Percentiles rank a stretch among this genome's conserved stretches.
Conservation (phyloP, 37 sponge, comb jelly and placozoan genomes). For the Agelas oroides region DNA sequence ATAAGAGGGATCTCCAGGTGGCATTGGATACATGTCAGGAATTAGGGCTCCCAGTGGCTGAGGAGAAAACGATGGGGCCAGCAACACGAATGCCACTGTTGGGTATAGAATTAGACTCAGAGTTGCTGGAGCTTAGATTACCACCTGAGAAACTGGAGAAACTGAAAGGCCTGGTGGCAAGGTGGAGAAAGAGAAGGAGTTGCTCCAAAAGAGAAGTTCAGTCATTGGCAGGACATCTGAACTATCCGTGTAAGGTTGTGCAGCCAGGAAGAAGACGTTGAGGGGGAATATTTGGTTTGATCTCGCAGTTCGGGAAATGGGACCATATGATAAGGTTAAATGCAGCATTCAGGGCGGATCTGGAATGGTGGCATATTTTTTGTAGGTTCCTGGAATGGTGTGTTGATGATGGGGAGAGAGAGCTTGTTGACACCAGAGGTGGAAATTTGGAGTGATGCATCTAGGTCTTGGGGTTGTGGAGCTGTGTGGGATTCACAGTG, state of each 20-base stretch:
- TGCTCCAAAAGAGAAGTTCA: too few relatives aligned
- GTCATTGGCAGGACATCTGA: too few relatives aligned
- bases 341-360: too few relatives aligned
- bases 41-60: slow-evolving; percentile 1
- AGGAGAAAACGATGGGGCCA: slow-evolving; percentile 23
- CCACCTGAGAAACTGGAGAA: too few relatives aligned
- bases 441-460: too few relatives aligned
- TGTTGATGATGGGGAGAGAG: too few relatives aligned
- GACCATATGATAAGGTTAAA: slow-evolving; percentile 30
- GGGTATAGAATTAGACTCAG: slow-evolving; percentile 25
- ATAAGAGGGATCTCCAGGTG: not conserved
- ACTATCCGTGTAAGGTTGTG: slow-evolving; percentile 18
- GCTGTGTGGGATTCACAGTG: slow-evolving; percentile 8
- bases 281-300: slow-evolving; percentile 4
- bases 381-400: too few relatives aligned
- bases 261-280: slow-evolving; percentile 5
- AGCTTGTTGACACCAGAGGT: too few relatives aligned
- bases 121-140: not conserved
- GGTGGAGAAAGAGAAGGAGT: too few relatives aligned
- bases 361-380: too few relatives aligned
- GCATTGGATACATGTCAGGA: slow-evolving; percentile 8
- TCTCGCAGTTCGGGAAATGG: not conserved
- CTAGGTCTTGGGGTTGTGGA: too few relatives aligned
- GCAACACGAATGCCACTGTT: slow-evolving; percentile 8
- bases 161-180: too few relatives aligned